A percentile compares a stretch with the other conserved stretches of the same genome.
These are phyloP conservation scores for Aromia moschata DNA, from an alignment of 2,888 invertebrate species.

Conservation along the genomic window DNA sequence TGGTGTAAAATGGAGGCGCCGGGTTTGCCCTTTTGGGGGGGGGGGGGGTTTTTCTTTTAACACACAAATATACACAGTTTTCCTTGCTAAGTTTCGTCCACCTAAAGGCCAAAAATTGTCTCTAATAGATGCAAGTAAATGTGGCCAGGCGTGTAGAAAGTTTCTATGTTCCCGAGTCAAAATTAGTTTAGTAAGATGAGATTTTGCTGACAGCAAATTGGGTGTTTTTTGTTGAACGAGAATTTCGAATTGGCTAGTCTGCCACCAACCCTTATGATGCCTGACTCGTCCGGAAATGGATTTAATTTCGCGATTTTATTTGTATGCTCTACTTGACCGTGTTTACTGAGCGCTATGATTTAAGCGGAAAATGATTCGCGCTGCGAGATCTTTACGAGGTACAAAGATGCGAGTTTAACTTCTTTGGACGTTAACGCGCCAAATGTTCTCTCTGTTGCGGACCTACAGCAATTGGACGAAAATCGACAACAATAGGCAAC, in stretches of 20 bases:
- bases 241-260: neutral
- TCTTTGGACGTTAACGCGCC: no score
- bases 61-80: slow-evolving; percentile 29
- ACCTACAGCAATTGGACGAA: no score
- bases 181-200: slow-evolving; percentile 23
- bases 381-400: no score
- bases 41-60: slow-evolving; percentile 20
- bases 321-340: no score
- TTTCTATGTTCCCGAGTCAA: slow-evolving; percentile 17
- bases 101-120: slow-evolving; percentile 33
- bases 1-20: slow-evolving; percentile 26
- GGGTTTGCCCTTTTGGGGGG: slow-evolving; percentile 6
- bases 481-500: no score
- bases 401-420: no score
- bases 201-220: slow-evolving; percentile 6
- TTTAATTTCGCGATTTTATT: no score
- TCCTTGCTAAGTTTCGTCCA: slow-evolving; percentile 23
- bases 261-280: no score
- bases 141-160: slow-evolving; percentile 33
- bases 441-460: no score
- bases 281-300: no score
- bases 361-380: no score
- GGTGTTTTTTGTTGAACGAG: neutral
- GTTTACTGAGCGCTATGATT: no score
- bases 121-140: slow-evolving; percentile 25